Evolutionary conservation across 2,888 invertebrate species (phyloP).

Genomic region (Philereme vetulata): DNA sequence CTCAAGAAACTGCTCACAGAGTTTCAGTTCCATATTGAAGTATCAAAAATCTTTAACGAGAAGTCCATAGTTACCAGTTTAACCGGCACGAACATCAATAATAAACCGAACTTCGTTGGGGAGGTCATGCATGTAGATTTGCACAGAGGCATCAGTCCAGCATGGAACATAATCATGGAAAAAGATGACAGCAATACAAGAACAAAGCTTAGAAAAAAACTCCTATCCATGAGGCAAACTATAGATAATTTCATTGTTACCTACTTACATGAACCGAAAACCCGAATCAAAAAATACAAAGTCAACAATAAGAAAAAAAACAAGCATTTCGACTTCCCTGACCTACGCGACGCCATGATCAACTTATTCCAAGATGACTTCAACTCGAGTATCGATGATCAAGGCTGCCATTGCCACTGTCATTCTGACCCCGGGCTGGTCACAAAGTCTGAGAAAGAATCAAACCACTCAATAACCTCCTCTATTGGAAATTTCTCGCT

Average conservation of each 20-base stretch:
- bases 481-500: conserved; percentile 75
- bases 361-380: conserved; percentile 57
- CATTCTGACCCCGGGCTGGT: conserved; percentile 57
- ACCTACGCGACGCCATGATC: conserved; percentile 66
- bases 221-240: conserved; percentile 58
- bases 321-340: conserved; percentile 71
- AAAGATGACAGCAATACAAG: conserved; percentile 63
- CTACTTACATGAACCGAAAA: conserved; percentile 46
- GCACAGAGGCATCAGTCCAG: conserved; percentile 52
- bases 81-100: conserved; percentile 48
- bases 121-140: conserved; percentile 50
- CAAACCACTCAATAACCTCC: conserved; percentile 66
- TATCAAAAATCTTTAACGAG: conserved; percentile 67
- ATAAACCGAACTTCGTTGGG: conserved; percentile 48
- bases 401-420: conserved; percentile 51
- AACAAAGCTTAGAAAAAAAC: conserved; percentile 59
- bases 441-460: conserved; percentile 54
- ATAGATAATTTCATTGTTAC: conserved; percentile 61
- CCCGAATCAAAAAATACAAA: conserved; percentile 44
- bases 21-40: conserved; percentile 74
- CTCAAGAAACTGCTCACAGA: conserved; percentile 65
- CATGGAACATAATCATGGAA: conserved; percentile 69
- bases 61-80: conserved; percentile 54
- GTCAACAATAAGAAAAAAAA: conserved; percentile 64
- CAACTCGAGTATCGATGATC: conserved; percentile 14